Percentiles rank a stretch among this genome's conserved stretches.
Conservation (phyloP, 2,113 vertebrate genomes). For the Anser brachyrhynchus region DNA sequence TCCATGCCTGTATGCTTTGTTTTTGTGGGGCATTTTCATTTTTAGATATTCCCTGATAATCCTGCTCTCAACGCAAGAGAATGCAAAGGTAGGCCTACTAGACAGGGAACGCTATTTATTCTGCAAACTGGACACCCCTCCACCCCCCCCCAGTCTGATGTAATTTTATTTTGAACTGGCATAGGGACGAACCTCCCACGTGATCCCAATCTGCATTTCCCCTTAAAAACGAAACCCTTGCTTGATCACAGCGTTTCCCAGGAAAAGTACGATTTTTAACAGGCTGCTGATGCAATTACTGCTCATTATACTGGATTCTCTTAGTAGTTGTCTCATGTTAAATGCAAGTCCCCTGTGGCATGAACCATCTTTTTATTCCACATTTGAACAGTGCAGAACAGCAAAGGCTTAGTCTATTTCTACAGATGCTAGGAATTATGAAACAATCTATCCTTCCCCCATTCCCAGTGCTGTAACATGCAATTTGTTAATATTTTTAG, state of each 20-base stretch:
- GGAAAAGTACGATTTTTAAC: not conserved
- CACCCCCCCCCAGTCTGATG: not conserved
- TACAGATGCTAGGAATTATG: not conserved
- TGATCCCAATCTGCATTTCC: not conserved
- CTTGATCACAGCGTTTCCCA: not conserved
- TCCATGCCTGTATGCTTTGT: not conserved
- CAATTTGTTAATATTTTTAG: constrained; percentile 20
- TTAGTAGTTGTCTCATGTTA: not conserved
- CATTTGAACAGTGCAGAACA: not conserved
- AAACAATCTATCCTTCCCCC: not conserved
- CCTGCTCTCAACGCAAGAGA: constrained; percentile 15
- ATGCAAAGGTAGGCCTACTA: constrained; percentile 45
- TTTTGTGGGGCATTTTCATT: not conserved
- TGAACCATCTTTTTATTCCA: not conserved
- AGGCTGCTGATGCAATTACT: not conserved
- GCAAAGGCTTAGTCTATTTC: not conserved
- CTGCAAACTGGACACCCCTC: not conserved
- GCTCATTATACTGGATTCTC: not conserved
- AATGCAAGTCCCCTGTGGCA: constrained; percentile 23
- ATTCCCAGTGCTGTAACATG: not conserved
- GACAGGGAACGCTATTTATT: constrained; percentile 22
- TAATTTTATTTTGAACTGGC: constrained; percentile 18
- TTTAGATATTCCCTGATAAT: constrained; percentile 65
- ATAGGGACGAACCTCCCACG: constrained; percentile 3
- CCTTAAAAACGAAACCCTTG: not conserved